A percentile compares a stretch with the other conserved stretches of the same genome.
Conservation (phyloP, 2,113 vertebrate species). For the Motacilla tschutschensis region DNA sequence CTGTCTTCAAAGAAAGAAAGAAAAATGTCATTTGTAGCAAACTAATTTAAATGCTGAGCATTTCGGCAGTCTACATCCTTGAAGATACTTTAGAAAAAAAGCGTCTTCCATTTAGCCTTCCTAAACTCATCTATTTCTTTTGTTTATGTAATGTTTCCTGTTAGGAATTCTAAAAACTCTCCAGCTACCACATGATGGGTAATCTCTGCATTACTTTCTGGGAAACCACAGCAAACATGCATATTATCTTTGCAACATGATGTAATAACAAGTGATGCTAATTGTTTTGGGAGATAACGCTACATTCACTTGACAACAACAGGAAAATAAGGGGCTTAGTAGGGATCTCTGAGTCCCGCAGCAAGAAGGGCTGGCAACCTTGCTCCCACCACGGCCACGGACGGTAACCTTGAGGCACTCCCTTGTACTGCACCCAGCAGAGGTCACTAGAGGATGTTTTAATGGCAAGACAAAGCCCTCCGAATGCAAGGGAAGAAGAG, state of each 20-base stretch:
- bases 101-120: neutral
- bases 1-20: neutral
- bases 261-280: neutral
- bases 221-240: neutral
- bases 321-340: neutral
- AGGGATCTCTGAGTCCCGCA: neutral
- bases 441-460: conserved; percentile 19
- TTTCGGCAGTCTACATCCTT: neutral
- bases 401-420: neutral
- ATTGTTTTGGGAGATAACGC: neutral
- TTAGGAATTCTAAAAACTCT: neutral
- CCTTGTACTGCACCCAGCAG: neutral
- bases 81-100: neutral
- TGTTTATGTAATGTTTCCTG: neutral
- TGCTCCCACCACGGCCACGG: neutral
- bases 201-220: neutral
- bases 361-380: neutral
- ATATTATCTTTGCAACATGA: neutral
- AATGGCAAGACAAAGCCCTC: neutral
- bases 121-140: neutral
- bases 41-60: neutral
- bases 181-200: neutral
- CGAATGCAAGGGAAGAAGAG: neutral
- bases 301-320: neutral
- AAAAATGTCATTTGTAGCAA: neutral